Evolutionary conservation across 2,113 vertebrate genomes (phyloP).

Genomic region (Dicentrarchus labrax): DNA sequence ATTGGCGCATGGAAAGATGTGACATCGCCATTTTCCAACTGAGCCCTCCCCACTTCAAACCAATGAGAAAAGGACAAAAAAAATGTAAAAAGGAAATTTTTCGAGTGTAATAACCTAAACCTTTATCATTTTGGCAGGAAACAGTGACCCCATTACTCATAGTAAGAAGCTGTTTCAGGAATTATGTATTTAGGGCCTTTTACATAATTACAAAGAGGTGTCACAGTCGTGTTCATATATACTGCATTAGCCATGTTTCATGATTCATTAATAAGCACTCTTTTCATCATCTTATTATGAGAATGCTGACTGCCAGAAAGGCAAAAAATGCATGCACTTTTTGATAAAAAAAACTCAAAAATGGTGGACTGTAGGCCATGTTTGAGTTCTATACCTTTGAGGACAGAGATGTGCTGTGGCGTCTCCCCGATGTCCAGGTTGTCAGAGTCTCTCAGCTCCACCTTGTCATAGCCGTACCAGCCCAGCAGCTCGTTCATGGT

Average conservation of each 20-base stretch:
- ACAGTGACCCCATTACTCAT: not conserved
- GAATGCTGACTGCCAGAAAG: not conserved
- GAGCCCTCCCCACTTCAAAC: not conserved
- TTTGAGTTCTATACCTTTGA: conserved; percentile 90
- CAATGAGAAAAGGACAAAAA: not conserved
- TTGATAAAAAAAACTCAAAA: not conserved
- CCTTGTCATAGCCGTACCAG: conserved; percentile 99
- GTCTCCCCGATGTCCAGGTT: conserved; percentile 96
- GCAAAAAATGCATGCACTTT: not conserved
- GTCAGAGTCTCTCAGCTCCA: conserved; percentile 98
- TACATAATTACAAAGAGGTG: not conserved
- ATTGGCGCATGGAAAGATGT: not conserved
- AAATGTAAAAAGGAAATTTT: not conserved
- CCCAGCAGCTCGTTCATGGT: conserved; percentile 99
- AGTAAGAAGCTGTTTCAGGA: not conserved
- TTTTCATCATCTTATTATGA: not conserved
- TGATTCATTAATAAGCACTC: not conserved
- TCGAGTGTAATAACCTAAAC: not conserved
- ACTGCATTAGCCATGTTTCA: not conserved
- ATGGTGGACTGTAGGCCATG: no score
- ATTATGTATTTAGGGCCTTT: not conserved
- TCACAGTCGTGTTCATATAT: not conserved
- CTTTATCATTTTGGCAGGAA: not conserved
- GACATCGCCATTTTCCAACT: not conserved
- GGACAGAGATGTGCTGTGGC: conserved; percentile 97